These are phyloP conservation scores for Drosophila sucinea DNA, from an alignment of 1,140 invertebrate genomes.

Conservation along the genomic window DNA sequence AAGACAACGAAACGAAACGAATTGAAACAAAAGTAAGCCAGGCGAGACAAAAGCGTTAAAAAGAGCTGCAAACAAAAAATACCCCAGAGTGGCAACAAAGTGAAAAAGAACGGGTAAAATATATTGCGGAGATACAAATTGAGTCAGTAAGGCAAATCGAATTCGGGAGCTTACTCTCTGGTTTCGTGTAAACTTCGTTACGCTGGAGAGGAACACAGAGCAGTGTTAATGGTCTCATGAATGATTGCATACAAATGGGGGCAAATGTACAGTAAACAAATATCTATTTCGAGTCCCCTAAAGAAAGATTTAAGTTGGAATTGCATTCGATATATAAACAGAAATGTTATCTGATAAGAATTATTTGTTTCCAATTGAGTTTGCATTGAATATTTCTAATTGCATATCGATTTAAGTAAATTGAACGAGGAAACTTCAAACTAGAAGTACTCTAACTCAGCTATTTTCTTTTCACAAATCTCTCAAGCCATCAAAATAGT, in stretches of 20 bases:
- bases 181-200: conserved; percentile 25
- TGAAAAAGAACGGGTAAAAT: conserved; percentile 27
- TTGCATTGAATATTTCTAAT: too few relatives aligned
- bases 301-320: too few relatives aligned
- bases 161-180: conserved; percentile 33
- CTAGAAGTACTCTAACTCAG: too few relatives aligned
- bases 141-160: conserved; percentile 77
- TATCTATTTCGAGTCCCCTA: too few relatives aligned
- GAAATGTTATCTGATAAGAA: too few relatives aligned
- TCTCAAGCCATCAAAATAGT: too few relatives aligned
- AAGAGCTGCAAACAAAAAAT: conserved; percentile 16
- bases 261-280: background rate
- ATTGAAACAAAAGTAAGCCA: conserved; percentile 64
- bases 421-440: too few relatives aligned
- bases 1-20: conserved; percentile 45
- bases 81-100: conserved; percentile 38
- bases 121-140: conserved; percentile 64
- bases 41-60: conserved; percentile 67
- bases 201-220: background rate
- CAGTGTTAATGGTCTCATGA: conserved; percentile 31
- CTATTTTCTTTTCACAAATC: too few relatives aligned
- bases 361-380: too few relatives aligned
- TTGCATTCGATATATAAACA: too few relatives aligned
- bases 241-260: conserved; percentile 21
- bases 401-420: too few relatives aligned